Percentiles rank a stretch among this genome's conserved stretches.
phyloP scores from a whole-genome alignment of 1,140 invertebrate species.

The Platyura marginata region DNA sequence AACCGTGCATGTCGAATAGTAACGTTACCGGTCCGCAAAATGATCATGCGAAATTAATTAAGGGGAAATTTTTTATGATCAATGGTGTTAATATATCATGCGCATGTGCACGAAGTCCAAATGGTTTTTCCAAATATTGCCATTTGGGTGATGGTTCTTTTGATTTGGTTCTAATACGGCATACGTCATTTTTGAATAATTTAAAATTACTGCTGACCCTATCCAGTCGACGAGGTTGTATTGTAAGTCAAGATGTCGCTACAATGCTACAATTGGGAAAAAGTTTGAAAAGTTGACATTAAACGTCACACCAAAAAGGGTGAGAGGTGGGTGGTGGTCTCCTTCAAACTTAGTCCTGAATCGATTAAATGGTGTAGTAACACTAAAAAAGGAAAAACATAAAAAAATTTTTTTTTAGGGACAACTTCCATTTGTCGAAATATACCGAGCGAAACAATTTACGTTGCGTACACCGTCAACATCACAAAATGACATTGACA shows the following conservation, averaged over 20 bases:
- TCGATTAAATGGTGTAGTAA: too few species aligned
- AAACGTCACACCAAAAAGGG: too few species aligned
- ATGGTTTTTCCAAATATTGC: constrained; percentile 59
- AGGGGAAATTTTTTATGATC: constrained; percentile 59
- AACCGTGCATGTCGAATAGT: not conserved
- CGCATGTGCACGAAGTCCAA: constrained; percentile 49
- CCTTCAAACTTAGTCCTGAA: too few species aligned
- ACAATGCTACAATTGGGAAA: too few species aligned
- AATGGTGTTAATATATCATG: constrained; percentile 66
- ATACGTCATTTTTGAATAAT: constrained; percentile 56
- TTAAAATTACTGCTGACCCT: constrained; percentile 45
- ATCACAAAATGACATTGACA: constrained; percentile 14
- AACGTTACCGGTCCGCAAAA: not conserved
- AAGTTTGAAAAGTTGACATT: too few species aligned
- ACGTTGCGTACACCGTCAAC: constrained; percentile 39
- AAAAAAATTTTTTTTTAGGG: too few species aligned
- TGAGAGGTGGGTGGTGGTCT: too few species aligned
- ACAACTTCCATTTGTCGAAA: constrained; percentile 64
- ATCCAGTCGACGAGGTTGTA: constrained; percentile 33
- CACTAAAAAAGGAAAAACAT: too few species aligned
- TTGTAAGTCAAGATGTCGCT: too few species aligned
- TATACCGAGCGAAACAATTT: constrained; percentile 55
- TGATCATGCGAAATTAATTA: constrained; percentile 36
- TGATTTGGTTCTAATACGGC: constrained; percentile 56
- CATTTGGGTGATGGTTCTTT: constrained; percentile 68